phyloP scores from a whole-genome alignment of 2,888 invertebrate species.

The Brachyptera risi region DNA sequence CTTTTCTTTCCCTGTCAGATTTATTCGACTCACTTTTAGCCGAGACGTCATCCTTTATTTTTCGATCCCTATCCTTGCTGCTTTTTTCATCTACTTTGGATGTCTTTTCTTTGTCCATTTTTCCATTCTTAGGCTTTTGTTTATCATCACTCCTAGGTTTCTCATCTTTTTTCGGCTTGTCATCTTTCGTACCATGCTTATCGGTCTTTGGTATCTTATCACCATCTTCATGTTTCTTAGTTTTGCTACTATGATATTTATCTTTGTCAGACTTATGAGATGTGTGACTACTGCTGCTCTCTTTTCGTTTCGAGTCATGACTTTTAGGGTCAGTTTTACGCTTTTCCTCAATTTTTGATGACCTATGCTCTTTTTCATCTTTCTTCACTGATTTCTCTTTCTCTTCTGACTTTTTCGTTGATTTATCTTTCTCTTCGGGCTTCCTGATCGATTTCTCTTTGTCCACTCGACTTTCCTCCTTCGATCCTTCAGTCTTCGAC shows the following conservation, averaged over 20 bases:
- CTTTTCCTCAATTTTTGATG: conserved; percentile 19
- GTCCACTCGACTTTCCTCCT: not conserved
- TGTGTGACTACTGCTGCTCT: not conserved
- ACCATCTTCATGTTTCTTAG: conserved; percentile 36
- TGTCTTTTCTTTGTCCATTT: not conserved
- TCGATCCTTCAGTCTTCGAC: not conserved
- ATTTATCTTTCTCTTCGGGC: conserved; percentile 31
- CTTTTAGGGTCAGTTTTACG: conserved; percentile 7
- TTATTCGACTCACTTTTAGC: not conserved
- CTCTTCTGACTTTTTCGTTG: conserved; percentile 17
- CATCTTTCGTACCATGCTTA: not conserved
- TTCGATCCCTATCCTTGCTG: conserved; percentile 13
- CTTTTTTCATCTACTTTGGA: conserved; percentile 6
- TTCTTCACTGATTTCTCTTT: conserved; percentile 31
- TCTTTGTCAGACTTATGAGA: conserved; percentile 15
- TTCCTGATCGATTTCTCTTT: not conserved
- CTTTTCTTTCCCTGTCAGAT: not conserved
- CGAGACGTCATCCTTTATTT: conserved; percentile 14
- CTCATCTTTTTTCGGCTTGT: conserved; percentile 16
- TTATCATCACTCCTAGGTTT: conserved; percentile 33
- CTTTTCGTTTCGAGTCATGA: not conserved
- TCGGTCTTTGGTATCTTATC: conserved; percentile 39
- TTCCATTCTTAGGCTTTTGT: conserved; percentile 27
- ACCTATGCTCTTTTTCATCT: conserved; percentile 24
- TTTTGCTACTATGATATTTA: conserved; percentile 14